Evolutionary conservation across 35 echinoderm and acorn worm genomes (phyloP), one percentile per base, ranked within the genome.

Genomic region (Chiridota heheva): DNA sequence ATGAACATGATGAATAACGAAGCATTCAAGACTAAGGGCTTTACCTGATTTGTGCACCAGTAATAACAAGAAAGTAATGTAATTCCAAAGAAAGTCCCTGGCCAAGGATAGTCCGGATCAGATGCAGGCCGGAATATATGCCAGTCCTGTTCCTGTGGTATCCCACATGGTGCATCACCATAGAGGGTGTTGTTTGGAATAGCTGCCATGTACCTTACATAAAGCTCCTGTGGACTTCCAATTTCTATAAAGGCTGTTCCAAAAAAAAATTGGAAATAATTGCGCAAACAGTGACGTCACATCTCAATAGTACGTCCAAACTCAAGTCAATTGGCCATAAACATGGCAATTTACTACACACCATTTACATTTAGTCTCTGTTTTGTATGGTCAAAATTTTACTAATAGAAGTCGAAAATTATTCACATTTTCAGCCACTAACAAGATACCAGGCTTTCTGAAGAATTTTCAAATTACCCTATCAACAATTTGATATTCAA

Each of bases 11-110:
- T n/a, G n/a, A n/a, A n/a, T n/a, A n/a, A n/a, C n/a, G n/a, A n/a
- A n/a, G n/a, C n/a, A n/a, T n/a, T n/a, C n/a, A n/a, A n/a, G n/a
- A n/a, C n/a, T n/a, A n/a, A n/a, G n/a, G n/a, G n/a, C n/a, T 53
- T 36, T 59, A 98, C 95, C 89, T 98, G 95, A 57, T 98, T 98
- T 55, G 95, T 98, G 64, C 95, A 91, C 36, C 85, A 98, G 58
- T 88, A 91, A 22, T 84, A 90, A 24, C 84, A 79, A 13, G 95
- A 98, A 5, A 98, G 81, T 26, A 98, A 81, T 5, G 82, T 88
- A 34, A 98, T 92, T 38, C 95, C 95, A 62, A 98, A 88, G 7
- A 97, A 36, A 15, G 92, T 89, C 5, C 95, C 95, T 38, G 95
- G 95, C 95, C 95, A 98, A 0, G 95, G 95, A 42, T 88, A 84